Conservation (phyloP, 1,140 invertebrate genomes). For the Eriosoma lanigerum region DNA sequence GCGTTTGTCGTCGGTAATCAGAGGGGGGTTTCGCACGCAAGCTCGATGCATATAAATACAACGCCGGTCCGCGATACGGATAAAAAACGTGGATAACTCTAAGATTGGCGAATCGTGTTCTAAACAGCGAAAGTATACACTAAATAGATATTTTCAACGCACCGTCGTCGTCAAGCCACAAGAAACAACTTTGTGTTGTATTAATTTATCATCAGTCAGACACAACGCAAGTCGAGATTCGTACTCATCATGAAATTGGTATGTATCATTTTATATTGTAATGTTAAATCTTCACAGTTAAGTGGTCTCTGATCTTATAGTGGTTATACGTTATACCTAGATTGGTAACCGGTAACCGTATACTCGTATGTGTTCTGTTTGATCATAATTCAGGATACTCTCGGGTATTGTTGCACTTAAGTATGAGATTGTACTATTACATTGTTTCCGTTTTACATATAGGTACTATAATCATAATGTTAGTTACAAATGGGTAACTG, state of each 20-base stretch:
- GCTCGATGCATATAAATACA: conserved; percentile 22
- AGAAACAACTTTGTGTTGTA: not conserved
- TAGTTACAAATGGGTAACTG: too few species aligned
- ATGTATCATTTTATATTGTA: not conserved
- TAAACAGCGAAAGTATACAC: conserved; percentile 19
- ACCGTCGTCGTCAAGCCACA: not conserved
- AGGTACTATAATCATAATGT: too few species aligned
- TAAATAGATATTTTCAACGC: not conserved
- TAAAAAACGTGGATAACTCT: conserved; percentile 33
- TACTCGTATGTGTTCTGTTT: too few species aligned
- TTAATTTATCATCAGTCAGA: not conserved
- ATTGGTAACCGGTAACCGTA: too few species aligned
- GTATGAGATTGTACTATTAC: too few species aligned
- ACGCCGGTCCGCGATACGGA: not conserved
- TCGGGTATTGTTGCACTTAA: too few species aligned
- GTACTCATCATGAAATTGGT: conserved; percentile 39
- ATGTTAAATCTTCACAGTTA: too few species aligned
- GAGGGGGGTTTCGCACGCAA: not conserved
- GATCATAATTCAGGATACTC: too few species aligned
- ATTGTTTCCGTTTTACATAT: too few species aligned
- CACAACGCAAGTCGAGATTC: not conserved
- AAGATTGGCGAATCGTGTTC: not conserved
- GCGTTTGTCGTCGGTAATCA: not conserved
- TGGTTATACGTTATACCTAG: too few species aligned
- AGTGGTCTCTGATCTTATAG: too few species aligned